Evolutionary conservation across 2,113 vertebrate species (phyloP).

Genomic region (Ceyx melanurus): DNA sequence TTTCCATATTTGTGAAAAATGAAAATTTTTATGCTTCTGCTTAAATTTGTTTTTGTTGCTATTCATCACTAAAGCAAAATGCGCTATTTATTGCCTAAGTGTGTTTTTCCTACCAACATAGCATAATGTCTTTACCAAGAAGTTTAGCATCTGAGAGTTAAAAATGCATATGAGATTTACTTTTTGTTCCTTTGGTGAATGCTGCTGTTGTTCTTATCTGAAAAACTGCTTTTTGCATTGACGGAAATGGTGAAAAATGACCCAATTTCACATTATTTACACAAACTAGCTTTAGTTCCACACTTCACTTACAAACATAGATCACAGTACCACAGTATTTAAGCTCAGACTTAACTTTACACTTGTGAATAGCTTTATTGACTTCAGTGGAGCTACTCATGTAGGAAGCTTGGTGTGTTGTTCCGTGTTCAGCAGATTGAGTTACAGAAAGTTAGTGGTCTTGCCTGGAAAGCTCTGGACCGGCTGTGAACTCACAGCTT

Average conservation of each 20-base stretch:
- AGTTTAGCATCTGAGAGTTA: conserved; percentile 1
- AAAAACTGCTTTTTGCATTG: conserved; percentile 21
- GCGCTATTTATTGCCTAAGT: conserved; percentile 28
- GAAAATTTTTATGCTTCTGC: conserved; percentile 18
- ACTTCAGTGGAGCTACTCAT: neutral
- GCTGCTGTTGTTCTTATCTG: conserved; percentile 29
- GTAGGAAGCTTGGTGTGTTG: neutral
- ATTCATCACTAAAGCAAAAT: conserved; percentile 29
- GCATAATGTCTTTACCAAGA: conserved; percentile 46
- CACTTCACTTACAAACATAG: conserved; percentile 14
- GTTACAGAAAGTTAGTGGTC: neutral
- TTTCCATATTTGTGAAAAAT: conserved; percentile 43
- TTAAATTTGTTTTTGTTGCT: conserved; percentile 25
- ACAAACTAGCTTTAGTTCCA: conserved; percentile 29
- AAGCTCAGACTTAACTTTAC: conserved; percentile 31
- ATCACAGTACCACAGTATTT: conserved; percentile 1
- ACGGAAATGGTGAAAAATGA: conserved; percentile 53
- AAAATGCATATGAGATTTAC: conserved; percentile 23
- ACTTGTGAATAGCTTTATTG: conserved; percentile 50
- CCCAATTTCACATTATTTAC: conserved; percentile 20
- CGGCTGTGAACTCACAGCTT: neutral
- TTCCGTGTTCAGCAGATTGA: neutral
- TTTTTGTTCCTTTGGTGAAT: conserved; percentile 25
- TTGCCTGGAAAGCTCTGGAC: neutral
- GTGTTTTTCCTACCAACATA: conserved; percentile 1